Evolutionary conservation across 2,888 invertebrate species (phyloP).

Genomic region (Sphecodes monilicornis): DNA sequence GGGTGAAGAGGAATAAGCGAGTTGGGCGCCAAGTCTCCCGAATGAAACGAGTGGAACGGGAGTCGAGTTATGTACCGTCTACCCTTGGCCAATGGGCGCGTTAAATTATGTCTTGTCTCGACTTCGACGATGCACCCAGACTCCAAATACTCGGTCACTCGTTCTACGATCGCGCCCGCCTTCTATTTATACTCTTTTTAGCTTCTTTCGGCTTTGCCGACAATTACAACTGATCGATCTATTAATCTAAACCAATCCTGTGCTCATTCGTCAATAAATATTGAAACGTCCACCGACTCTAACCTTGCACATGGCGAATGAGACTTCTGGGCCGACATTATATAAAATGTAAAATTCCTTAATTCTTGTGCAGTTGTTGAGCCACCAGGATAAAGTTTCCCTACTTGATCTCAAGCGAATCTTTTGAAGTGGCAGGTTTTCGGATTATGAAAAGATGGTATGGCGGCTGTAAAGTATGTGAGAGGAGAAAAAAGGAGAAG

Average conservation of each 20-base stretch:
- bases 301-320: too few relatives aligned
- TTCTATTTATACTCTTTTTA: constrained; percentile 26
- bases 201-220: not conserved
- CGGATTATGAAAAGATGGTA: too few relatives aligned
- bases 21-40: constrained; percentile 70
- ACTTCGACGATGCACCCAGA: constrained; percentile 67
- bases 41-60: constrained; percentile 72
- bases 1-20: constrained; percentile 71
- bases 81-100: constrained; percentile 73
- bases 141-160: constrained; percentile 50
- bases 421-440: too few relatives aligned
- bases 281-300: not conserved
- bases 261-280: not conserved
- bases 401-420: not conserved
- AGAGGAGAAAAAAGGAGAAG: too few relatives aligned
- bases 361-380: not conserved
- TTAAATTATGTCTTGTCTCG: constrained; percentile 77
- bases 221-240: not conserved
- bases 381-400: not conserved
- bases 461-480: too few relatives aligned
- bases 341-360: too few relatives aligned
- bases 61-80: constrained; percentile 73
- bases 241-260: not conserved
- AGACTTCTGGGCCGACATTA: too few relatives aligned
- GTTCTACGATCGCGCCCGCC: constrained; percentile 10